Percentiles rank a stretch among this genome's conserved stretches.
Evolutionary conservation across 2,888 invertebrate species (phyloP).

Genomic region (Phengaris alcon): DNA sequence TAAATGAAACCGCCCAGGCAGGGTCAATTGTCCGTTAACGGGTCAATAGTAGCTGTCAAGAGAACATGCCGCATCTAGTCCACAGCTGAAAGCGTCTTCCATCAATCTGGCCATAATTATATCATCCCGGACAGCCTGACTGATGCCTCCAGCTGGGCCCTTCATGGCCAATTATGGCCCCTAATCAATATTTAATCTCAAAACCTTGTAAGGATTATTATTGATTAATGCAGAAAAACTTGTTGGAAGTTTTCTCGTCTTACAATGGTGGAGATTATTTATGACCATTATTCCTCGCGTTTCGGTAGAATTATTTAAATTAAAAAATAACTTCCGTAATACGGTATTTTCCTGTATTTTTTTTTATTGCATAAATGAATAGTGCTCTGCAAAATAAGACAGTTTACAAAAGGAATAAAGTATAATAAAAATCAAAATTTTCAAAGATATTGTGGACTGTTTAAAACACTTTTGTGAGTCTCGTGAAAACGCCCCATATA

Average conservation of each 20-base stretch:
- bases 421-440: too few relatives aligned
- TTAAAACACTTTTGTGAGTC: too few relatives aligned
- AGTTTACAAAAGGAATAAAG: too few relatives aligned
- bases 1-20: background rate
- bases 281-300: background rate
- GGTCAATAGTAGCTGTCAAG: constrained; percentile 9
- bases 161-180: constrained; percentile 27
- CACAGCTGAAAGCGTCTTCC: constrained; percentile 6
- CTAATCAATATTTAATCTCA: constrained; percentile 24
- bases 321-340: too few relatives aligned
- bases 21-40: background rate
- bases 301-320: background rate
- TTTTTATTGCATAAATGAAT: too few relatives aligned
- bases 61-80: constrained; percentile 9
- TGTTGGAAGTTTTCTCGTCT: background rate
- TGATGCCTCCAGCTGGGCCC: constrained; percentile 17
- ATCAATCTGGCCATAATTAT: constrained; percentile 22
- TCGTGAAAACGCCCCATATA: too few relatives aligned
- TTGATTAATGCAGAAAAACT: background rate
- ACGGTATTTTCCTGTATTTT: too few relatives aligned
- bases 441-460: too few relatives aligned
- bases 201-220: background rate
- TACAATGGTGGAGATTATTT: background rate
- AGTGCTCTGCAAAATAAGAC: too few relatives aligned
- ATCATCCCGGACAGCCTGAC: constrained; percentile 25